Base-by-base conservation (phyloP, 2,797 vertebrate species). In the Heliangelus exortis region DNA sequence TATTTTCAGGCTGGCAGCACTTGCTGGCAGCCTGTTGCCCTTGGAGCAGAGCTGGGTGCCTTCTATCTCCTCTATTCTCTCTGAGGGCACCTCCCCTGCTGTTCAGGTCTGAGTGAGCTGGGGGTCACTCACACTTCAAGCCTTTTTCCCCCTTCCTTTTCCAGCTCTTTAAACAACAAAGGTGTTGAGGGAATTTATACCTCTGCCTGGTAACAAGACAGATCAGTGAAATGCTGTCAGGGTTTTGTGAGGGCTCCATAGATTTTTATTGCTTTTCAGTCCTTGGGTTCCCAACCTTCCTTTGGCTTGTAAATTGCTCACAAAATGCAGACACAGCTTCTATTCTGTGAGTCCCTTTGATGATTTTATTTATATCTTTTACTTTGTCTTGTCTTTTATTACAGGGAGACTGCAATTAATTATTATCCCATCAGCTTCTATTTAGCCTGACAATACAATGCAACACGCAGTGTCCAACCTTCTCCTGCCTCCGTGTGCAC, bases 331-430 rank as follows among this genome's bases (percentile, higher is more conserved):
- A 95, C 94, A 94, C 96, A 96, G 94, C 96, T 97, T 93, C 91
- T 67, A 66, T 86, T 95, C 96, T 97, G 85, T 76, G 94, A 80
- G 91, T 93, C 92, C 95, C 92, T 96, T 93, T 95, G 97, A 92
- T 96, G 92, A 90, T 97, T 97, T 97, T 96, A 97, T 97, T 97
- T 97, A 97, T 96, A 96, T 93, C 96, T 94, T 95, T 94, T 94
- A 67, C 93, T 97, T 97, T 97, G 96, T 97, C 96, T 97, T 96
- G 97, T 96, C 93, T 95, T 97, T 97, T 96, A 96, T 97, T 96
- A 94, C 90, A 94, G 94, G 94, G 97, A 96, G 97, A 96, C 96
- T 93, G 96, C 96, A 97, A 97, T 97, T 96, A 97, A 98, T 98
- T 97, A 96, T 95, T 97, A 96, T 96, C 94, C 95, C 94, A 97